Percentiles rank a stretch among this genome's conserved stretches.
Conservation (phyloP, 2,888 invertebrate species). For the Tipula vernalis region DNA sequence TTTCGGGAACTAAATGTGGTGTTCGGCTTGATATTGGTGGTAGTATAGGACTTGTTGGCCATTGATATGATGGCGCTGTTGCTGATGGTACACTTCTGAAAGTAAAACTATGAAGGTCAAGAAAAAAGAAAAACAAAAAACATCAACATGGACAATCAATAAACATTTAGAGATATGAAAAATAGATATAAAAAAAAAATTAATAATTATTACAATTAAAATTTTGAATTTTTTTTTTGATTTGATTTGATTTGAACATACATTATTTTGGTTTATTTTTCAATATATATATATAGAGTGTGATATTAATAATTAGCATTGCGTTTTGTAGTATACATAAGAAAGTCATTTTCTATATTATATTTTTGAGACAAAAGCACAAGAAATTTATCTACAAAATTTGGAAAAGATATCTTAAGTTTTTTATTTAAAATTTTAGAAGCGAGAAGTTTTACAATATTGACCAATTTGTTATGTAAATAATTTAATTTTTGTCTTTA, state of each 20-base stretch:
- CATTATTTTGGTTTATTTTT: neutral
- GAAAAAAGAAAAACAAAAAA: neutral
- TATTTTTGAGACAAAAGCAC: neutral
- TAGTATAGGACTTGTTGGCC: slow-evolving; percentile 68
- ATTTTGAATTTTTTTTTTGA: neutral
- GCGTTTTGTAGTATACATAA: neutral
- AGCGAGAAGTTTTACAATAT: slow-evolving; percentile 4
- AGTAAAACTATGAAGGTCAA: slow-evolving; percentile 11
- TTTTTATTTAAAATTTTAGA: neutral
- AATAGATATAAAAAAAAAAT: neutral
- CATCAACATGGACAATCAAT: neutral
- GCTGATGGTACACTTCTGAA: slow-evolving; percentile 46
- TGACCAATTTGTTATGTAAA: neutral
- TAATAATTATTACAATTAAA: neutral
- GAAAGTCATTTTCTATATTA: neutral
- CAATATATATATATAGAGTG: neutral
- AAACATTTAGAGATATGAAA: neutral
- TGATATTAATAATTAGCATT: neutral
- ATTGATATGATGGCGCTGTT: slow-evolving; percentile 53
- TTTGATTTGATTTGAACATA: neutral
- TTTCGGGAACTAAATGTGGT: slow-evolving; percentile 60
- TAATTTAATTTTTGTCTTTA: neutral
- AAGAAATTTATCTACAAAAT: slow-evolving; percentile 1
- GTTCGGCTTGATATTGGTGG: slow-evolving; percentile 58
- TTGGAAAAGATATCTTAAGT: neutral